These are phyloP conservation scores for Orycteropus afer DNA, from an alignment of 2,113 vertebrate species.

Conservation along the genomic window DNA sequence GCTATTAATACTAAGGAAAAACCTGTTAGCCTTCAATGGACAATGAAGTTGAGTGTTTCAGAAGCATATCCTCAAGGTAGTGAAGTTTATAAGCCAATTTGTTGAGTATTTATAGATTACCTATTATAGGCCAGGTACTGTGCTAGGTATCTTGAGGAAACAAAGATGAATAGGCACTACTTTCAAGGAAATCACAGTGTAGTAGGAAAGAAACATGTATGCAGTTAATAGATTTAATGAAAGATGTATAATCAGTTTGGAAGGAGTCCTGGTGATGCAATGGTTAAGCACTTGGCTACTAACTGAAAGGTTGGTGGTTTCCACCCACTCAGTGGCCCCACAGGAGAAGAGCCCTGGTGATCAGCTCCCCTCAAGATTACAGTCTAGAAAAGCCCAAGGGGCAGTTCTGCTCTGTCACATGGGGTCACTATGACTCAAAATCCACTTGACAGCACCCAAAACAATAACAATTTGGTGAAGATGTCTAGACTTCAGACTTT, in stretches of 20 bases:
- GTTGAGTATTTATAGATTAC: background rate
- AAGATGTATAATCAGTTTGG: background rate
- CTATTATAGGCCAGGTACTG: background rate
- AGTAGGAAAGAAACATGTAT: background rate
- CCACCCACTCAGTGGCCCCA: background rate
- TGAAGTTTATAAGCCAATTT: background rate
- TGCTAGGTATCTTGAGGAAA: too few species aligned
- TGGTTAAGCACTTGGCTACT: background rate
- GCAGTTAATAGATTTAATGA: too few species aligned
- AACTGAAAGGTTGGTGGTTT: background rate
- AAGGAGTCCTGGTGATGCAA: background rate
- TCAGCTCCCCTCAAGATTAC: background rate
- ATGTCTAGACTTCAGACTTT: background rate
- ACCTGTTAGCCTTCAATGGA: background rate
- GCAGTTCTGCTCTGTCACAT: background rate
- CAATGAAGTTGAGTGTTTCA: background rate
- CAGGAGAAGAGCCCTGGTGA: background rate
- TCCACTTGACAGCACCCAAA: background rate
- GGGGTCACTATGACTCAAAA: background rate
- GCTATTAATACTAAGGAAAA: background rate
- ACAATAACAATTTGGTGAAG: background rate
- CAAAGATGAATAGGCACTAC: background rate
- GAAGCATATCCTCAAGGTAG: background rate
- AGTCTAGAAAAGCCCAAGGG: background rate
- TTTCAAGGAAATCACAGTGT: background rate